Percentiles rank a stretch among this genome's conserved stretches.
These are phyloP conservation scores for Temnothorax unifasciatus DNA, from an alignment of 2,888 invertebrate species.

Conservation along the genomic window DNA sequence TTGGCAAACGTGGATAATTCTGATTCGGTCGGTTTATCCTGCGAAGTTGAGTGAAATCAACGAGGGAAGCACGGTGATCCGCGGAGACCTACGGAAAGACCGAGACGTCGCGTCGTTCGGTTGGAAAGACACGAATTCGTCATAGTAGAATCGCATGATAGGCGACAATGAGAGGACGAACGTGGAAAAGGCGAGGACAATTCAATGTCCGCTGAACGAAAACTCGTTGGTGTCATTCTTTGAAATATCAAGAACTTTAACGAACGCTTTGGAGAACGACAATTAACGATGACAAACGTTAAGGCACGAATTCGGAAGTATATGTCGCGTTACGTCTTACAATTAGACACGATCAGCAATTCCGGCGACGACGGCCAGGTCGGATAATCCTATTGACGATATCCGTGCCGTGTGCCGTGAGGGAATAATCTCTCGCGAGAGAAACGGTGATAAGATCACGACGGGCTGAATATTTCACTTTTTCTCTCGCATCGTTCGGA, in stretches of 20 bases:
- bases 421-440: not conserved
- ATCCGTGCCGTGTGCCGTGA: not conserved
- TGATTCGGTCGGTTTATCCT: not conserved
- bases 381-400: not conserved
- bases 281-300: not conserved
- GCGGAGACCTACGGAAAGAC: not conserved
- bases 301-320: not conserved
- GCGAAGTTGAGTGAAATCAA: not conserved
- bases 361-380: constrained; percentile 22
- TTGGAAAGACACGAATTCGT: not conserved
- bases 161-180: not conserved
- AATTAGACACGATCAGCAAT: not conserved
- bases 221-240: not conserved
- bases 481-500: not conserved
- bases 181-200: not conserved
- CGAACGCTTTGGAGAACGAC: not conserved
- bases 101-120: not conserved
- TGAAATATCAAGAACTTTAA: not conserved
- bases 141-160: not conserved
- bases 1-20: not conserved
- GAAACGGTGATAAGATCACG: not conserved
- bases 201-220: not conserved
- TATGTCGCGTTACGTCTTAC: constrained; percentile 3
- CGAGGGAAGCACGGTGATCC: not conserved
- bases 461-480: not conserved